A percentile compares a stretch with the other conserved stretches of the same genome.
phyloP scores from a whole-genome alignment of 2,888 invertebrate genomes.

The Pristionchus fissidentatus region DNA sequence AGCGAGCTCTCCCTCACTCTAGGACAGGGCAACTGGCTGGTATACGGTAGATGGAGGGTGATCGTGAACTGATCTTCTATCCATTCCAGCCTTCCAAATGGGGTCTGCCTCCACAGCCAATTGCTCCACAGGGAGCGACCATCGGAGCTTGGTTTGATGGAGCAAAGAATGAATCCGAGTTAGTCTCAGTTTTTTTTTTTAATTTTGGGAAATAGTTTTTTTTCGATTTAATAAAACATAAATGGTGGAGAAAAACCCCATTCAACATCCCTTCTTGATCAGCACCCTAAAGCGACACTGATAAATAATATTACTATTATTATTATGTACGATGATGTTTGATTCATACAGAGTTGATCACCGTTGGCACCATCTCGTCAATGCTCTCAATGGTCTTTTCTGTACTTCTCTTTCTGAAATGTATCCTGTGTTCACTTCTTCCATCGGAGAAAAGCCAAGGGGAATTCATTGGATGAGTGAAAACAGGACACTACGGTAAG shows the following conservation, averaged over 20 bases:
- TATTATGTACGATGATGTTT: constrained; percentile 48
- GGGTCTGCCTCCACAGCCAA: constrained; percentile 89
- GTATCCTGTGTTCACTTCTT: constrained; percentile 73
- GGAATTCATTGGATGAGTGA: constrained; percentile 28
- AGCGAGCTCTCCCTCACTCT: constrained; percentile 91
- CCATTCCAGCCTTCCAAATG: constrained; percentile 80
- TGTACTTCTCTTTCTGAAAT: constrained; percentile 97
- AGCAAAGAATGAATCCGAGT: constrained; percentile 38
- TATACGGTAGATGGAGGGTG: neutral
- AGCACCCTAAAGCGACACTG: neutral
- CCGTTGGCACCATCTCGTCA: constrained; percentile 89
- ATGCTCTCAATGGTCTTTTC: constrained; percentile 92
- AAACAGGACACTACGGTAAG: neutral
- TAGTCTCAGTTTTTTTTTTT: neutral
- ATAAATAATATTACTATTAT: constrained; percentile 1
- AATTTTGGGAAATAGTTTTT: no score
- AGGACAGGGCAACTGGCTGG: constrained; percentile 91
- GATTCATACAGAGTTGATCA: constrained; percentile 82
- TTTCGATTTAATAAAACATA: no score
- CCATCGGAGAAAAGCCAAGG: neutral
- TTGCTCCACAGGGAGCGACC: constrained; percentile 93
- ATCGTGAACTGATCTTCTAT: neutral
- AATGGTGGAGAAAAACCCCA: no score
- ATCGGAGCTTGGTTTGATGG: constrained; percentile 90
- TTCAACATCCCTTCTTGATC: no score